Base-by-base conservation (phyloP, 2,888 invertebrate species). In the Scaptomyza cyrtandrae region DNA sequence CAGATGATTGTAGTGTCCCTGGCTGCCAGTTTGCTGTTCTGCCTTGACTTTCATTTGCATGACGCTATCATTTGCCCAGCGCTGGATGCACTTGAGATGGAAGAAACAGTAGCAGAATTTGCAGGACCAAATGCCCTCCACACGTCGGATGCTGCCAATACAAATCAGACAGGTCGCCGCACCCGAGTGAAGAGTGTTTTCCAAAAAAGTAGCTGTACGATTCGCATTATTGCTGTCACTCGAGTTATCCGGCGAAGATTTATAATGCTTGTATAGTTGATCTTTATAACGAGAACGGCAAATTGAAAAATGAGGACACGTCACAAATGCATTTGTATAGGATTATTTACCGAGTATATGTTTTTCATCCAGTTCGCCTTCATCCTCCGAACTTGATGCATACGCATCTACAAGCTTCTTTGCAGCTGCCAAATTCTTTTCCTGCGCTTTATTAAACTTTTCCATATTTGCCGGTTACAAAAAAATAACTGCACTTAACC, bases 31-130 rank as follows among this genome's bases (percentile, higher is more conserved):
- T 55, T 93, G 93, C 70, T 93, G 94, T 13, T 93, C 93, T 48
- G 93, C 93, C 63, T 93, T 93, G 67, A 94, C 94, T 79, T 94
- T 95, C 85, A 95, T 94, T 76, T 96, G 94, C 64, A 93, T 94
- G 55, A 97, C 94, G 79, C 96, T 97, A 90, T 98, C 98, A 83
- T 96, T 96, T 0, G 97, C 95, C 98, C 98, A 98, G 88, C 97
- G 95, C 90, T 97, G 97, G 72, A 98, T 96, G 90, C 98, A 98
- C 48, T 94, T 93, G 37, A 98, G 93, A 92, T 98, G 98, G 88
- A 98, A 96, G 88, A 96, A 95, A 49, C 96, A 96, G 89, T 93
- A 96, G 89, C 98, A 98, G 64, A 95, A 94, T 7, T 92, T 92
- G 89, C 98, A 98, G 44, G 95, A 96, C 98, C 98, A 98, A 70